Evolutionary conservation across 2,113 vertebrate genomes (phyloP).

Genomic region (Aspiorhynchus laticeps): DNA sequence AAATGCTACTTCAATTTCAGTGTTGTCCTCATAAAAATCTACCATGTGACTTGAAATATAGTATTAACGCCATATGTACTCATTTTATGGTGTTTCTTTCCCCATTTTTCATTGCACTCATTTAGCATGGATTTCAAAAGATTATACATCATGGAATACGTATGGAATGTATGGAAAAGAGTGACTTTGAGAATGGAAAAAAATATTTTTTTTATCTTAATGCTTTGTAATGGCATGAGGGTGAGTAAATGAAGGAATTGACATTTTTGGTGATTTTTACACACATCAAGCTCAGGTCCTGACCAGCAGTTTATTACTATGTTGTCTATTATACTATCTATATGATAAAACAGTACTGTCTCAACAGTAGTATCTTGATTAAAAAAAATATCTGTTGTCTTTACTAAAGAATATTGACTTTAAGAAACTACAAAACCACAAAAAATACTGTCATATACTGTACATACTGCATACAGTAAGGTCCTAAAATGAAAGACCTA

Average conservation of each 20-base stretch:
- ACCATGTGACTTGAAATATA: neutral
- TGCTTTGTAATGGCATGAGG: neutral
- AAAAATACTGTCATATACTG: constrained; percentile 15
- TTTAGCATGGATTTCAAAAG: neutral
- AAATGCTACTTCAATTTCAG: neutral
- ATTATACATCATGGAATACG: neutral
- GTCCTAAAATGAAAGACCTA: neutral
- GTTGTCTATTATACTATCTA: neutral
- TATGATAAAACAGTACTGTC: neutral
- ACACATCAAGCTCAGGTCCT: neutral
- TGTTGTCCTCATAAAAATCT: neutral
- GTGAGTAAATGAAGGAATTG: neutral
- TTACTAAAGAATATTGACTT: neutral
- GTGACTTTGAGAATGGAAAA: neutral
- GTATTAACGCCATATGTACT: neutral
- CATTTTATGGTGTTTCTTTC: neutral
- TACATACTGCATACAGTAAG: constrained; percentile 9
- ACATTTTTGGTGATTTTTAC: neutral
- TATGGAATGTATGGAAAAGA: neutral
- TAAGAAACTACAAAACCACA: constrained; percentile 5
- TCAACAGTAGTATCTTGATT: neutral
- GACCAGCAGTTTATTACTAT: constrained; percentile 24
- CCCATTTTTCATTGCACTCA: neutral
- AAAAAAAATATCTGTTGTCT: constrained; percentile 12
- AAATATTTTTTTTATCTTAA: too few relatives aligned